Evolutionary conservation across 2,113 vertebrate species (phyloP).

Genomic region (Vulpes vulpes): DNA sequence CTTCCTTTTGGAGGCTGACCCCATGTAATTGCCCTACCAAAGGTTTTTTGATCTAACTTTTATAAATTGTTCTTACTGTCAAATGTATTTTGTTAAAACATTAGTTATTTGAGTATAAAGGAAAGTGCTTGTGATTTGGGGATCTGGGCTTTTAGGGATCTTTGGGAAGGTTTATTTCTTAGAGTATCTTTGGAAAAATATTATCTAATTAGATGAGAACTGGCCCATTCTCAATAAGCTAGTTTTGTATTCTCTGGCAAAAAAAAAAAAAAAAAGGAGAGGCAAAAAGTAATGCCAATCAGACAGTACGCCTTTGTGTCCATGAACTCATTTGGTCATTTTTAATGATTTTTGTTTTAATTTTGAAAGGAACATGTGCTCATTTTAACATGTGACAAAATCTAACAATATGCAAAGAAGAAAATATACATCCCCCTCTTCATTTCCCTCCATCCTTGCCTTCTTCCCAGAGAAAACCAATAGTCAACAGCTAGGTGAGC

Average conservation of each 20-base stretch:
- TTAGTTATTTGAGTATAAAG: background rate
- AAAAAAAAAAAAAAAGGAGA: background rate
- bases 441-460: background rate
- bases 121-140: background rate
- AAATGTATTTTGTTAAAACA: background rate
- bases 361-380: background rate
- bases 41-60: conserved; percentile 21
- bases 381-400: background rate
- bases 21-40: background rate
- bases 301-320: background rate
- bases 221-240: background rate
- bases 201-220: background rate
- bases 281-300: background rate
- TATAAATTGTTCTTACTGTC: background rate
- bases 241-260: background rate
- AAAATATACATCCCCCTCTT: background rate
- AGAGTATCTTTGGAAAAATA: conserved; percentile 1
- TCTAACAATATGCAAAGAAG: background rate
- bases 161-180: background rate
- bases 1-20: background rate
- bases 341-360: background rate
- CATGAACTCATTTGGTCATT: background rate
- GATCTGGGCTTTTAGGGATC: background rate
- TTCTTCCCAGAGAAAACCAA: background rate
- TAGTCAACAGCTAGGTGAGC: background rate